Evolutionary conservation across 1,140 invertebrate species (phyloP).

Genomic region (Drosophila lacteicornis): DNA sequence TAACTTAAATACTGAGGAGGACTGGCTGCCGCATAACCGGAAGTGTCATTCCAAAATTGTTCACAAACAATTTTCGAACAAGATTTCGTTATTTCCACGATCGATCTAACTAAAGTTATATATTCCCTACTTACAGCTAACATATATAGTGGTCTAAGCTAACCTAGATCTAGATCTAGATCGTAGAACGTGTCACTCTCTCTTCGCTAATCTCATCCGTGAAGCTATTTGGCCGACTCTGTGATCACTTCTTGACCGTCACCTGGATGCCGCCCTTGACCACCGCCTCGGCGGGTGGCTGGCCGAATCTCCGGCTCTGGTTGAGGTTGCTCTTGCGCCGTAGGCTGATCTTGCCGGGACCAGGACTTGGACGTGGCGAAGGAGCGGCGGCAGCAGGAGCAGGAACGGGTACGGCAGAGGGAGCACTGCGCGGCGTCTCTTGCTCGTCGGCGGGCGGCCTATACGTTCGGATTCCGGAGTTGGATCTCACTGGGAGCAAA

Average conservation of each 20-base stretch:
- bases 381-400: not conserved
- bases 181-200: constrained; percentile 1
- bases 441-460: constrained; percentile 58
- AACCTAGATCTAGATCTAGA: constrained; percentile 12
- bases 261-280: constrained; percentile 76
- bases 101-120: constrained; percentile 43
- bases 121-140: constrained; percentile 60
- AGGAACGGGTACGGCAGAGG: constrained; percentile 2
- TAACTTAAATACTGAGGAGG: constrained; percentile 59
- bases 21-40: constrained; percentile 52
- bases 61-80: constrained; percentile 76
- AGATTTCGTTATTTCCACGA: constrained; percentile 55
- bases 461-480: constrained; percentile 82
- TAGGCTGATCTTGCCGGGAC: constrained; percentile 38
- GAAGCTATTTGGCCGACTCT: constrained; percentile 14
- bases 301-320: constrained; percentile 70
- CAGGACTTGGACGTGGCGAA: constrained; percentile 5
- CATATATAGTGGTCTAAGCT: constrained; percentile 22
- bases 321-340: constrained; percentile 61
- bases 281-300: constrained; percentile 70
- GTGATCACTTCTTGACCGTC: constrained; percentile 70
- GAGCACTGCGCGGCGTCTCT: constrained; percentile 49
- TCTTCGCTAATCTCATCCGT: constrained; percentile 53
- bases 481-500: constrained; percentile 79
- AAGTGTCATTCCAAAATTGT: constrained; percentile 80